A percentile compares a stretch with the other conserved stretches of the same genome.
Conservation (phyloP, 1,140 invertebrate genomes). For the Trichomalopsis sarcophagae region DNA sequence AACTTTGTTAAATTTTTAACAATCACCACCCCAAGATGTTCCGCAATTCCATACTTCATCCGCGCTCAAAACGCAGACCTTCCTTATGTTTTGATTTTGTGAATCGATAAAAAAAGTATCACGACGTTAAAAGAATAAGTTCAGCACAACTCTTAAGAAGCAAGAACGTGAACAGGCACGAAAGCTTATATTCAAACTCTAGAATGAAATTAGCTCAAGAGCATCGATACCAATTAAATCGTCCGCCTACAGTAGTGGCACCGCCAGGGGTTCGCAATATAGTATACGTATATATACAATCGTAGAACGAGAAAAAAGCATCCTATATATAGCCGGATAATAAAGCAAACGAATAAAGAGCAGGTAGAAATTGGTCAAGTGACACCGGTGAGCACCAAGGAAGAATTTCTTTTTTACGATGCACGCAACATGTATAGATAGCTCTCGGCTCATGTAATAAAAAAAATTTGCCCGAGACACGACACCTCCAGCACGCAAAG, state of each 20-base stretch:
- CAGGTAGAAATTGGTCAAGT: conserved; percentile 19
- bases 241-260: neutral
- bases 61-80: too few species aligned
- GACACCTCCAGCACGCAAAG: conserved; percentile 10
- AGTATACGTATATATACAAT: neutral
- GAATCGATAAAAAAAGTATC: neutral
- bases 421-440: neutral
- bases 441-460: neutral
- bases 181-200: neutral
- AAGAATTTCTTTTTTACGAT: neutral
- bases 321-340: neutral
- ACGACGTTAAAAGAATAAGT: neutral
- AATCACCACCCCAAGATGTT: neutral
- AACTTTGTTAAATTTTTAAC: neutral
- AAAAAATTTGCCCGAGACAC: conserved; percentile 8
- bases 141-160: neutral
- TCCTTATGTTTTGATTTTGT: neutral
- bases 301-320: neutral
- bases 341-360: neutral
- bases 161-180: neutral
- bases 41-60: neutral
- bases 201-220: conserved; percentile 28
- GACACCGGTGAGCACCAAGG: conserved; percentile 16
- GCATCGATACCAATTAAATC: conserved; percentile 26
- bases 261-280: neutral